A percentile compares a stretch with the other conserved stretches of the same genome.
phyloP scores from a whole-genome alignment of 1,140 invertebrate genomes.

The Manduca sexta region DNA sequence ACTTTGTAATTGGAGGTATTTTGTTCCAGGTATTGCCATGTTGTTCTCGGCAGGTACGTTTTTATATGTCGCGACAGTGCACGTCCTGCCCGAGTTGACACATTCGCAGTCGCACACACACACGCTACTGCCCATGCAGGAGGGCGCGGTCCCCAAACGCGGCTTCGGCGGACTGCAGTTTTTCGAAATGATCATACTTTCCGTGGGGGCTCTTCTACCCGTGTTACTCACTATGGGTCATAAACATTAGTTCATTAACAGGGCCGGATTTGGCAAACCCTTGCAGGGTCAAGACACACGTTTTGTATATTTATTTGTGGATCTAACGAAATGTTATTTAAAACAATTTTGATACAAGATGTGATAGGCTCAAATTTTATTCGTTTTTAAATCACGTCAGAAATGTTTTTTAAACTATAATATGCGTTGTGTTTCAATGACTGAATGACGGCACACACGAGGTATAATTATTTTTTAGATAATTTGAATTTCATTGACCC shows the following conservation, averaged over 20 bases:
- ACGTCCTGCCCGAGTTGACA: slow-evolving; percentile 95
- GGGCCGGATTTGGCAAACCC: neutral
- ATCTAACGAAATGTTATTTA: no score
- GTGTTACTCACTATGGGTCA: slow-evolving; percentile 92
- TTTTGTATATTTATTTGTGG: no score
- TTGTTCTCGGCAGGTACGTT: slow-evolving; percentile 99
- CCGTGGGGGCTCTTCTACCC: slow-evolving; percentile 90
- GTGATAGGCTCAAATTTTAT: no score
- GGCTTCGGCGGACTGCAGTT: slow-evolving; percentile 78
- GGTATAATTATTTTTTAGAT: no score
- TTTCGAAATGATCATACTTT: slow-evolving; percentile 87
- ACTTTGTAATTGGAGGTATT: no score
- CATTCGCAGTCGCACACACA: slow-evolving; percentile 64
- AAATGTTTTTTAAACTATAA: no score
- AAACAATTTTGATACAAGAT: no score
- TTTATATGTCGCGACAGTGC: slow-evolving; percentile 98
- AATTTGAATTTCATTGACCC: no score
- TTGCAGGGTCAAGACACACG: no score
- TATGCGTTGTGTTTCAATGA: no score
- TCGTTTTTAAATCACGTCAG: no score
- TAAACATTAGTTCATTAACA: slow-evolving; percentile 87
- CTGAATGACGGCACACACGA: no score
- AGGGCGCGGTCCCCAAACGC: slow-evolving; percentile 55
- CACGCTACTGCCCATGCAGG: slow-evolving; percentile 49
- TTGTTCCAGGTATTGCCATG: slow-evolving; percentile 91